A percentile compares a stretch with the other conserved stretches of the same genome.
Evolutionary conservation across 2,797 vertebrate species (phyloP).

Genomic region (Rhinophrynus dorsalis): DNA sequence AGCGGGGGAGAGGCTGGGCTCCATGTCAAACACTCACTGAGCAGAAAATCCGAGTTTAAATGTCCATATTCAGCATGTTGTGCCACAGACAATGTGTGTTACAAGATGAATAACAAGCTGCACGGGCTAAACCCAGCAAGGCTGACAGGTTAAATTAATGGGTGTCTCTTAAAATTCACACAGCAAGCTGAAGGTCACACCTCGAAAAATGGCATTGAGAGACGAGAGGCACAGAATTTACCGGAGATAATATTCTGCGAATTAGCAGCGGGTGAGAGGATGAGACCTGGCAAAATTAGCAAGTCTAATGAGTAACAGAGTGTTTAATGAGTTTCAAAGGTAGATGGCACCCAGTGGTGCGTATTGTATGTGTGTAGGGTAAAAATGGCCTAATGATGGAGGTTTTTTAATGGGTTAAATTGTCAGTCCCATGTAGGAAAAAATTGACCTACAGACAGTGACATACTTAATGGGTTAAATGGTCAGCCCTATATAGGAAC

Average conservation of each 20-base stretch:
- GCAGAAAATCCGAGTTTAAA: background rate
- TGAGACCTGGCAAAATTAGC: background rate
- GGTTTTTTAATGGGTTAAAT: background rate
- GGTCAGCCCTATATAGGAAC: background rate
- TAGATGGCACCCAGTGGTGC: too few relatives aligned
- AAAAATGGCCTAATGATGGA: background rate
- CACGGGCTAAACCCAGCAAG: constrained; percentile 5
- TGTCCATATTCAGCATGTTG: constrained; percentile 32
- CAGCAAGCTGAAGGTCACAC: constrained; percentile 36
- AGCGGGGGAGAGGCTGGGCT: background rate
- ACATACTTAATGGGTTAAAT: background rate
- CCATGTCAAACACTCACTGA: background rate
- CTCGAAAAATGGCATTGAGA: constrained; percentile 18
- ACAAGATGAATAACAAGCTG: constrained; percentile 22
- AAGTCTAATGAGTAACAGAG: background rate
- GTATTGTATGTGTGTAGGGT: too few relatives aligned
- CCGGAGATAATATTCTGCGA: constrained; percentile 12
- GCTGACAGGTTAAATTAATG: constrained; percentile 40
- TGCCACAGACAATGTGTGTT: constrained; percentile 2
- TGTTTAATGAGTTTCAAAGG: background rate
- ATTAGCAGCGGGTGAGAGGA: constrained; percentile 11
- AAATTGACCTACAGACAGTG: background rate
- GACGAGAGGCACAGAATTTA: constrained; percentile 19
- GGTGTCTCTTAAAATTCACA: constrained; percentile 45
- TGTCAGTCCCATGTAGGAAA: background rate